Percentiles rank a stretch among this genome's conserved stretches.
phyloP scores from a whole-genome alignment of 2,888 invertebrate genomes.

The Trissoscelio sp. region DNA sequence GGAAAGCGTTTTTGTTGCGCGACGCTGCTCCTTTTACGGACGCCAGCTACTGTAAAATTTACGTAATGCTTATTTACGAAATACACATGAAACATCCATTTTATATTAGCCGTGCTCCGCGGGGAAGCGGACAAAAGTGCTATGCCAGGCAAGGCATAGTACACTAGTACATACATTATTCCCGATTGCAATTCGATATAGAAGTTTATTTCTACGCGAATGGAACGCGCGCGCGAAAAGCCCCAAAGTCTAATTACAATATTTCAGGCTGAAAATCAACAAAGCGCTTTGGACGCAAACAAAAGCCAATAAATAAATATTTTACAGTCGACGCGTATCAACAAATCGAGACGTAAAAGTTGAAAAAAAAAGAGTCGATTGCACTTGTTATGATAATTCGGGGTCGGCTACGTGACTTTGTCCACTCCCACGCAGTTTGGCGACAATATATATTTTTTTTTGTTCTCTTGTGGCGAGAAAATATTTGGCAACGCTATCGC shows the following conservation, averaged over 20 bases:
- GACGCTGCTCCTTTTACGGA: slow-evolving; percentile 33
- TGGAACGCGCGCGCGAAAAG: slow-evolving; percentile 11
- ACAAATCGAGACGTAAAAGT: too few relatives aligned
- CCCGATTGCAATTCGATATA: slow-evolving; percentile 32
- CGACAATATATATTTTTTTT: slow-evolving; percentile 23
- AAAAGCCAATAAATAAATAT: slow-evolving; percentile 32
- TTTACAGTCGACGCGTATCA: slow-evolving; percentile 2
- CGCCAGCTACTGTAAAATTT: slow-evolving; percentile 39
- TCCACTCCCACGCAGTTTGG: slow-evolving; percentile 40
- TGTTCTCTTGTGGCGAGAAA: slow-evolving; percentile 1
- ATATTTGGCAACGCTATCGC: slow-evolving; percentile 29
- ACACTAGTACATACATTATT: slow-evolving; percentile 38
- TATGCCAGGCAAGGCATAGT: too few relatives aligned
- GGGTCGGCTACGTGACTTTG: slow-evolving; percentile 38
- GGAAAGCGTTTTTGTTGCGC: slow-evolving; percentile 11
- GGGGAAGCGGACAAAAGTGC: slow-evolving; percentile 34
- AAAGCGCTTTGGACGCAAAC: slow-evolving; percentile 5
- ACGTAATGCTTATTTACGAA: slow-evolving; percentile 58
- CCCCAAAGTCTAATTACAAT: slow-evolving; percentile 33
- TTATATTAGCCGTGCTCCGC: slow-evolving; percentile 35
- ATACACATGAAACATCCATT: slow-evolving; percentile 54
- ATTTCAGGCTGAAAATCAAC: slow-evolving; percentile 26
- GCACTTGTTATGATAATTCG: slow-evolving; percentile 56
- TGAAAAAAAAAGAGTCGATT: too few relatives aligned
- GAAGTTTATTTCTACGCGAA: slow-evolving; percentile 29